Base-by-base conservation (phyloP, 2,888 invertebrate species). In the Masnerella sp. region DNA sequence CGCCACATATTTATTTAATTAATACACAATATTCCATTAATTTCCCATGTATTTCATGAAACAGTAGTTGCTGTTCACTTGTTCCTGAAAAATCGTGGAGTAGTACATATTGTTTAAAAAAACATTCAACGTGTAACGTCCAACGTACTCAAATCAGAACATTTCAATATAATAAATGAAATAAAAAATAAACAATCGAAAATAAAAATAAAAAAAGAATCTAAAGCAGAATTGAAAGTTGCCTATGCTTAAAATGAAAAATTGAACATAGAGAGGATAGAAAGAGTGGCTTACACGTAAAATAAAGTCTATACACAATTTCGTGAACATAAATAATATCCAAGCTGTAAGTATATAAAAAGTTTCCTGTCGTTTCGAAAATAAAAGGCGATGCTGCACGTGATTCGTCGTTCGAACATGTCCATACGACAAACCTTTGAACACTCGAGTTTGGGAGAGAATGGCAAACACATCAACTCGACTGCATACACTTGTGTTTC, bases 401-500 rank as follows among this genome's bases (percentile, higher is more conserved):
- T 43, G 18, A 14, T 20, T 49, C 20, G 32, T 38, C 14, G 30
- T 47, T 65, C 49, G 56, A 56, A 40, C 45, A 17, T 22, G 47
- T 43, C 36, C 30, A 8, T 47, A 74, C 74, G 54, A 76, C 22
- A 62, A 75, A 54, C 36, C 47, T 65, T 54, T 51, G 28, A 47
- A 42, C 17, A 68, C 61, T n/a, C n/a, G n/a, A n/a, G 49, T 34
- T 51, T 14, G 32, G 54, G 51, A 49, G 32, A 56, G 32, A 65
- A 70, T 64, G 51, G 68, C 61, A 40, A 72, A 69, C 42, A 74
- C 61, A 73, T 54, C 47, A 74, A 74, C 58, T 76, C 42, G 56
- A 72, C 74, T 76, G 76, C 74, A 58, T 86, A 87, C 85, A 87
- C 83, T 85, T 87, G 84, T 86, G 84, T 87, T 87, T 87, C 85